Percentiles rank a stretch among this genome's conserved stretches.
Evolutionary conservation across 2,888 invertebrate genomes (phyloP).

Genomic region (Caenorhabditis zanzibari): DNA sequence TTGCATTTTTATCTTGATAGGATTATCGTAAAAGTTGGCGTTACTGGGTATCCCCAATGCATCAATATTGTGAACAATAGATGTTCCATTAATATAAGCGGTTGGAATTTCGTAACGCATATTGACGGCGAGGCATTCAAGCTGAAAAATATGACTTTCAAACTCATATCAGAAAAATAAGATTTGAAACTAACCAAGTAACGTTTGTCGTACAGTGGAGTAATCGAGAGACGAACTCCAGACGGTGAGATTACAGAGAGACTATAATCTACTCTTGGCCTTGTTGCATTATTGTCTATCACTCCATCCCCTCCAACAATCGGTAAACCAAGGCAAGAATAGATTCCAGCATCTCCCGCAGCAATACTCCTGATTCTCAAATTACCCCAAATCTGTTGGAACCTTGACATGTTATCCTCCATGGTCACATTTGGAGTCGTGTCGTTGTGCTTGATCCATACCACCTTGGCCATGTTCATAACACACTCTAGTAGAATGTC

Average conservation of each 20-base stretch:
- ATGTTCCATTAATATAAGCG: constrained; percentile 80
- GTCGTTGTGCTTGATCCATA: constrained; percentile 74
- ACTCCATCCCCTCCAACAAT: constrained; percentile 41
- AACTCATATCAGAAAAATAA: no score
- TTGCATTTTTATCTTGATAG: constrained; percentile 78
- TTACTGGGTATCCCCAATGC: constrained; percentile 76
- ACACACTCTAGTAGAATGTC: constrained; percentile 80
- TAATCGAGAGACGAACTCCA: constrained; percentile 71
- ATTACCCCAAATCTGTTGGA: constrained; percentile 81
- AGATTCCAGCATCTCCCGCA: constrained; percentile 56
- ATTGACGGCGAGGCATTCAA: constrained; percentile 78
- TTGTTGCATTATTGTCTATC: constrained; percentile 38
- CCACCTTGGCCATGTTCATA: constrained; percentile 76
- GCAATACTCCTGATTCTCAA: constrained; percentile 70
- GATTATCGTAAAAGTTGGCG: constrained; percentile 81
- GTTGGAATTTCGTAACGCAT: constrained; percentile 81
- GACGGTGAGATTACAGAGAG: constrained; percentile 79
- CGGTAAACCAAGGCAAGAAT: constrained; percentile 56
- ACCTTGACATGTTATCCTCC: constrained; percentile 72
- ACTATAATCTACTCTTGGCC: constrained; percentile 75
- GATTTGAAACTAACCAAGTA: constrained; percentile 62
- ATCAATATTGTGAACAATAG: constrained; percentile 77
- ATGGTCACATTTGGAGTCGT: constrained; percentile 72
- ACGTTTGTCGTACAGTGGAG: constrained; percentile 65
- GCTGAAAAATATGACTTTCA: constrained; percentile 52